Evolutionary conservation across 2,797 vertebrate species (phyloP).

Genomic region (Falco peregrinus): DNA sequence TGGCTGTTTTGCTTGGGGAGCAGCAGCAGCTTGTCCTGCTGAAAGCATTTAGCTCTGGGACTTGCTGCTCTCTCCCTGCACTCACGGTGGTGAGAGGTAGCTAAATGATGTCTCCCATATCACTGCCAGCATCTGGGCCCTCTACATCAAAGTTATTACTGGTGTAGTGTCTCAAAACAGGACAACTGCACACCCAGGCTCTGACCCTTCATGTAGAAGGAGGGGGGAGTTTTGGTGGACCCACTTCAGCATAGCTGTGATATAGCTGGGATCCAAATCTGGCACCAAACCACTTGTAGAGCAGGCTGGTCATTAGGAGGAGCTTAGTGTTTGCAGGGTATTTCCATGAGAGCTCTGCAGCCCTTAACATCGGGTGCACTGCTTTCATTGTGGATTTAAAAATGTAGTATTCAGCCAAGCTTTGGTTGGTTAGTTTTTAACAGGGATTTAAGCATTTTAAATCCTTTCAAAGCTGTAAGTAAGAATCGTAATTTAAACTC

Average conservation of each 20-base stretch:
- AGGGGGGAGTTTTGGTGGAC: background rate
- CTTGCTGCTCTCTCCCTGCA: background rate
- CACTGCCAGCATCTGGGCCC: background rate
- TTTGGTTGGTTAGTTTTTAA: conserved; percentile 15
- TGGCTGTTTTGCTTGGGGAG: background rate
- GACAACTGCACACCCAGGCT: background rate
- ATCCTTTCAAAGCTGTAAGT: conserved; percentile 27
- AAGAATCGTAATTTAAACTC: conserved; percentile 4
- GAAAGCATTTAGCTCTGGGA: background rate
- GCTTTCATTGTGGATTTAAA: background rate
- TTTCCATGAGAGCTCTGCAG: background rate
- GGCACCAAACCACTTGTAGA: background rate
- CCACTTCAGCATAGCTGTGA: background rate
- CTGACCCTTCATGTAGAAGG: background rate
- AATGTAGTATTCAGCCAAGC: background rate
- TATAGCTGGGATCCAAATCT: background rate
- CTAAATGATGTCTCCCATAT: background rate
- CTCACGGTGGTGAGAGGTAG: background rate
- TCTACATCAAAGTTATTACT: background rate
- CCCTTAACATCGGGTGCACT: background rate
- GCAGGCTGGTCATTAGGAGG: background rate
- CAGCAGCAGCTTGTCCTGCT: background rate
- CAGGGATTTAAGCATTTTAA: conserved; percentile 17
- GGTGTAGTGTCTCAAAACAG: background rate
- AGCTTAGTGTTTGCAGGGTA: background rate